Evolutionary conservation across 2,888 invertebrate genomes (phyloP).

Genomic region (Eudasyphora cyanicolor): DNA sequence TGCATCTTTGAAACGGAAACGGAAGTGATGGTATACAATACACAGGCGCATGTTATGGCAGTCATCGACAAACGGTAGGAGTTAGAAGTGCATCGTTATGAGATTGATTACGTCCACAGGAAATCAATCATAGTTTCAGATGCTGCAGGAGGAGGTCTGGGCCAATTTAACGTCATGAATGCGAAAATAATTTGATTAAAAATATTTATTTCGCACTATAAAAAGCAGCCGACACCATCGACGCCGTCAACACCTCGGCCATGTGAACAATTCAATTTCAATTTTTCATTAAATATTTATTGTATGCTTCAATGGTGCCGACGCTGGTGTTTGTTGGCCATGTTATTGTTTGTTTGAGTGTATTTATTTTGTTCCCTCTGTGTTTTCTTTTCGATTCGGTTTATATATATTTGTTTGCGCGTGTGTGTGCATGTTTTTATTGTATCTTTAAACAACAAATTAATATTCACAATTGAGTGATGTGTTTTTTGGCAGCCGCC

Average conservation of each 20-base stretch:
- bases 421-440: neutral
- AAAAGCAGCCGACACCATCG: neutral
- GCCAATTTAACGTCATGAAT: neutral
- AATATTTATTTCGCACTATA: slow-evolving; percentile 32
- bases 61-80: slow-evolving; percentile 41
- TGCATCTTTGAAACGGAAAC: slow-evolving; percentile 1
- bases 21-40: neutral
- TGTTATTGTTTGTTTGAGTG: neutral
- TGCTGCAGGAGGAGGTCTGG: neutral
- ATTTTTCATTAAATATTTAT: slow-evolving; percentile 31
- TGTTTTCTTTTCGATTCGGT: neutral
- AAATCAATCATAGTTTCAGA: slow-evolving; percentile 1
- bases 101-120: slow-evolving; percentile 42
- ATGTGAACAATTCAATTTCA: neutral
- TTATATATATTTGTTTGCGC: neutral
- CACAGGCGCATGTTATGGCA: slow-evolving; percentile 53
- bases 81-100: slow-evolving; percentile 30
- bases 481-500: slow-evolving; percentile 6
- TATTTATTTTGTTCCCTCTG: neutral
- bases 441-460: slow-evolving; percentile 19
- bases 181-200: slow-evolving; percentile 32
- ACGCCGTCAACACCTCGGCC: no score
- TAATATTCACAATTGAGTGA: slow-evolving; percentile 34
- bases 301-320: neutral
- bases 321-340: slow-evolving; percentile 1